Evolutionary conservation across 2,888 invertebrate species (phyloP).

Genomic region (Lutraria lutraria): DNA sequence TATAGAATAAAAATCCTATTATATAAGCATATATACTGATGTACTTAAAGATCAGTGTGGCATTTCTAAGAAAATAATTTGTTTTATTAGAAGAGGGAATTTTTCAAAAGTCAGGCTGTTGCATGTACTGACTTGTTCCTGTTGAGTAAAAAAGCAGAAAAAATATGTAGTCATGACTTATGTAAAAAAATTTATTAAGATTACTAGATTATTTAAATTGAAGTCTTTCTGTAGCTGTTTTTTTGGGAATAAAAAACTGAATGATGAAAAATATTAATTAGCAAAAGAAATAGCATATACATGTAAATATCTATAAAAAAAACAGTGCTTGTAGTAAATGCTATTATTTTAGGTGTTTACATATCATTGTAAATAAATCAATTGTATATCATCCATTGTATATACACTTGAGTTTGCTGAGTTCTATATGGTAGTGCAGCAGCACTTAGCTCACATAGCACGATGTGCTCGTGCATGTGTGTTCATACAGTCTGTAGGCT

Average conservation of each 20-base stretch:
- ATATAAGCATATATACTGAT: neutral
- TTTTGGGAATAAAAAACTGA: too few relatives aligned
- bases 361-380: constrained; percentile 2
- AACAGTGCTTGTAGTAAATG: neutral
- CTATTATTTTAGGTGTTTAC: neutral
- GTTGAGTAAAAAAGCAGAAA: too few relatives aligned
- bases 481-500: neutral
- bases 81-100: too few relatives aligned
- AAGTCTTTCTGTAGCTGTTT: too few relatives aligned
- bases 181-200: too few relatives aligned
- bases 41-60: too few relatives aligned
- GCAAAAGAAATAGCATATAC: neutral
- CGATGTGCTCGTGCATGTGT: neutral
- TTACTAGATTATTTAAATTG: too few relatives aligned
- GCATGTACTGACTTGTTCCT: too few relatives aligned
- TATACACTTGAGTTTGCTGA: constrained; percentile 19
- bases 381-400: neutral
- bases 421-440: constrained; percentile 38
- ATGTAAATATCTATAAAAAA: neutral
- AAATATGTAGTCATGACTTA: too few relatives aligned
- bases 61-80: too few relatives aligned
- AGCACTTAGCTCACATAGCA: constrained; percentile 14
- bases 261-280: too few relatives aligned
- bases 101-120: too few relatives aligned
- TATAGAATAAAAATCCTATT: neutral